Evolutionary conservation across 1,140 invertebrate species (phyloP).

Genomic region (Orussus abietinus): DNA sequence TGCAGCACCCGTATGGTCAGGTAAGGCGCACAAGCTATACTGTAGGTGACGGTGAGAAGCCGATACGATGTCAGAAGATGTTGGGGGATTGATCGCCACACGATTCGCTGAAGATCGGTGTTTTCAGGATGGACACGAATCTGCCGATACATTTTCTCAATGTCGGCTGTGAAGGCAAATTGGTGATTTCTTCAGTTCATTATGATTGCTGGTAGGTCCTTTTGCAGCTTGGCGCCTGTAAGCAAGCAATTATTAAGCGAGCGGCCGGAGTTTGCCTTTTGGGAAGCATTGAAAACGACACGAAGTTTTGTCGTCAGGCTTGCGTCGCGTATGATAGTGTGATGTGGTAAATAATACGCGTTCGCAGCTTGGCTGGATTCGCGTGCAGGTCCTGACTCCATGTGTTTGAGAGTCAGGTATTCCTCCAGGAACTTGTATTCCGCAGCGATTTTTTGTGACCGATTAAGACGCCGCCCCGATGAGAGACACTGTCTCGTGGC

Average conservation of each 20-base stretch:
- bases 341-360: constrained; percentile 29
- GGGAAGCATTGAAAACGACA: constrained; percentile 36
- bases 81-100: constrained; percentile 21
- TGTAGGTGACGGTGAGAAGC: constrained; percentile 34
- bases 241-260: constrained; percentile 30
- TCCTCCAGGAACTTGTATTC: constrained; percentile 25
- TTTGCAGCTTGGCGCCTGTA: constrained; percentile 37
- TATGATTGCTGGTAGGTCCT: constrained; percentile 17
- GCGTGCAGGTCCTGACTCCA: constrained; percentile 23
- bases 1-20: constrained; percentile 24
- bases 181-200: constrained; percentile 12
- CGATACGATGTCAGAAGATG: constrained; percentile 18
- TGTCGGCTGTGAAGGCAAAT: constrained; percentile 15
- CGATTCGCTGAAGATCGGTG: constrained; percentile 21
- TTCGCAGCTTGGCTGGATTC: neutral
- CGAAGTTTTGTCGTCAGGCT: constrained; percentile 24
- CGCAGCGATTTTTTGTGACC: too few relatives aligned
- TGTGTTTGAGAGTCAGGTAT: constrained; percentile 21
- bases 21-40: constrained; percentile 24
- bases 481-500: too few relatives aligned
- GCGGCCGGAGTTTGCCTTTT: constrained; percentile 14
- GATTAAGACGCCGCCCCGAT: too few relatives aligned
- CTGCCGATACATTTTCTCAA: constrained; percentile 17
- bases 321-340: constrained; percentile 19
- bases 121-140: constrained; percentile 13